Percentiles rank a stretch among this genome's conserved stretches.
Conservation (phyloP, 2,113 vertebrate genomes). For the Notarius quadriscutis region DNA sequence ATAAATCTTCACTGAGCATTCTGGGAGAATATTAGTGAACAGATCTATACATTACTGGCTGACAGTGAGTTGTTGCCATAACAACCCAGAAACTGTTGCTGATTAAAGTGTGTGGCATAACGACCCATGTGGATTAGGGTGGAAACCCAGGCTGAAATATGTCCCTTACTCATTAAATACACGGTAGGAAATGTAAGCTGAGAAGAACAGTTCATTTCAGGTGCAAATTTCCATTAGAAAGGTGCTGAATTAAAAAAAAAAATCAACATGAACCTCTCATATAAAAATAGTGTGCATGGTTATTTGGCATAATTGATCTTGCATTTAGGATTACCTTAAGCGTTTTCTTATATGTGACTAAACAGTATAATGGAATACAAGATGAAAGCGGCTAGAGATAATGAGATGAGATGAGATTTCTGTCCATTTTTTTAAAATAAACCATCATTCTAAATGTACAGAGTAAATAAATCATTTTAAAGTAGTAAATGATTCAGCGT, state of each 20-base stretch:
- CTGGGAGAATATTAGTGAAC: slow-evolving; percentile 2
- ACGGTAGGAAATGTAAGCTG: slow-evolving; percentile 30
- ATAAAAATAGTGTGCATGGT: too few species aligned
- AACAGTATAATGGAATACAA: not conserved
- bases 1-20: slow-evolving; percentile 2
- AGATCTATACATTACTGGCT: slow-evolving; percentile 20
- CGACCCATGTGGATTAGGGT: slow-evolving; percentile 32
- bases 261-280: not conserved
- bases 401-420: not conserved
- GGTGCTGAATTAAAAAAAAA: not conserved
- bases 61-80: slow-evolving; percentile 44
- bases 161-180: slow-evolving; percentile 29
- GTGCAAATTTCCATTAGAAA: not conserved
- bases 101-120: slow-evolving; percentile 40
- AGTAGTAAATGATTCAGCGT: too few species aligned
- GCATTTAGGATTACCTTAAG: not conserved
- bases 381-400: not conserved
- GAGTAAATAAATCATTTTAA: not conserved
- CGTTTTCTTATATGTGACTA: not conserved
- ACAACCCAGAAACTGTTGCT: slow-evolving; percentile 45
- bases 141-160: slow-evolving; percentile 49
- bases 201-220: slow-evolving; percentile 8
- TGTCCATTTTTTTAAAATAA: not conserved
- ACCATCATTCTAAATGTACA: not conserved
- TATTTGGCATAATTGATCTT: not conserved